A percentile compares a stretch with the other conserved stretches of the same genome.
phyloP scores from a whole-genome alignment of 30 jellyfish, hydroid and myxozoan genomes.

The Turritopsis dohrnii region DNA sequence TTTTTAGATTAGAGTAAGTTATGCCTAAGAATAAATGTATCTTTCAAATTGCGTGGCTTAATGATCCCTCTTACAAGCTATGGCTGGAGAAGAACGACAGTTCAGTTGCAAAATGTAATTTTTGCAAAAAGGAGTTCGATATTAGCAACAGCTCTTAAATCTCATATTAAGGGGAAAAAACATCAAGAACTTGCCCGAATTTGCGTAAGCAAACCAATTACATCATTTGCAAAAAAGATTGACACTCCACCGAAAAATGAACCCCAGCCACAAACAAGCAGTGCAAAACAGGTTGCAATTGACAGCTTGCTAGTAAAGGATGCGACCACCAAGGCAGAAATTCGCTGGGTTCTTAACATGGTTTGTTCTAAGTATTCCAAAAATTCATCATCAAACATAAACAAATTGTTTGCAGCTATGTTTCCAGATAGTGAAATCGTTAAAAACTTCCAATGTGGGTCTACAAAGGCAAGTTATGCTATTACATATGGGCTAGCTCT shows the following conservation, averaged over 20 bases:
- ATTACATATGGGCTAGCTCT: conserved; percentile 20
- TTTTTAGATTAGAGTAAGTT: too few species aligned
- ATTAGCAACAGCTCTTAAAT: background rate
- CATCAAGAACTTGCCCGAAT: background rate
- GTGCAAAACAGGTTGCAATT: background rate
- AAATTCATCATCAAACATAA: conserved; percentile 17
- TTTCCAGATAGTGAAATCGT: conserved; percentile 23
- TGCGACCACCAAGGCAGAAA: conserved; percentile 7
- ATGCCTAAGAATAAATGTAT: conserved; percentile 14
- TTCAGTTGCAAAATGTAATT: too few species aligned
- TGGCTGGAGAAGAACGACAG: conserved; percentile 1
- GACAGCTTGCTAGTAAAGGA: background rate
- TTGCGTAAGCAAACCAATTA: background rate
- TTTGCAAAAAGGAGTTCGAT: background rate
- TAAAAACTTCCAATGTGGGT: conserved; percentile 3
- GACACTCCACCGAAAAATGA: too few species aligned
- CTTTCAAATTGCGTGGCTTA: conserved; percentile 12
- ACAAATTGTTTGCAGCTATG: background rate
- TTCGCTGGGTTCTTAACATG: conserved; percentile 26
- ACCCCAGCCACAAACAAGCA: background rate
- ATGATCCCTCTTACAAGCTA: background rate
- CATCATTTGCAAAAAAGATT: background rate
- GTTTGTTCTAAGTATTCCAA: conserved; percentile 21
- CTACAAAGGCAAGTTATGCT: conserved; percentile 14
- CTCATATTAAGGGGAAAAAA: conserved; percentile 9